phyloP scores from a whole-genome alignment of 2,797 vertebrate genomes.

The Apogon talboti region DNA sequence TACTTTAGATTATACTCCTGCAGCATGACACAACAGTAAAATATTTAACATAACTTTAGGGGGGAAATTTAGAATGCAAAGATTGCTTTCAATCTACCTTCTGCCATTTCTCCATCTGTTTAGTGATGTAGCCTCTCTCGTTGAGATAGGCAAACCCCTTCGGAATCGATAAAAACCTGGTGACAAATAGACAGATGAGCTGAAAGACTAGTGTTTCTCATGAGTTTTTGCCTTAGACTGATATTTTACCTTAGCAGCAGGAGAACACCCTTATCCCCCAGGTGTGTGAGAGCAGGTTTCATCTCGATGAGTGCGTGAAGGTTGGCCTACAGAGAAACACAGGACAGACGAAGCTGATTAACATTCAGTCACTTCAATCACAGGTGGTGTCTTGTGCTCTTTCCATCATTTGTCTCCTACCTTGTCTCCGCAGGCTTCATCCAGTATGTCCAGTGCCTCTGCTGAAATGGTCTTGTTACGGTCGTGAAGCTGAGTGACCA shows the following conservation, averaged over 20 bases:
- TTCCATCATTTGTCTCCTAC: slow-evolving; percentile 64
- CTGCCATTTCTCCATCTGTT: slow-evolving; percentile 93
- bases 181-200: neutral
- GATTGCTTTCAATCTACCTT: slow-evolving; percentile 82
- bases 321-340: slow-evolving; percentile 84
- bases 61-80: neutral
- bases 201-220: too few species aligned
- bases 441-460: slow-evolving; percentile 92
- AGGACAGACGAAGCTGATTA: neutral
- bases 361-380: neutral
- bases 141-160: slow-evolving; percentile 94
- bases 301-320: slow-evolving; percentile 93
- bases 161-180: slow-evolving; percentile 92
- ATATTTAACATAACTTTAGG: neutral
- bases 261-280: slow-evolving; percentile 92
- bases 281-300: slow-evolving; percentile 92
- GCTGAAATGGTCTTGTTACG: slow-evolving; percentile 90
- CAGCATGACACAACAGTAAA: neutral
- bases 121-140: slow-evolving; percentile 90
- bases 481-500: slow-evolving; percentile 93
- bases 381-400: neutral
- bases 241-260: slow-evolving; percentile 88
- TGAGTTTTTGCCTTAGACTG: neutral
- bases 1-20: slow-evolving; percentile 93
- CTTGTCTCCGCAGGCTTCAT: slow-evolving; percentile 95